A percentile compares a stretch with the other conserved stretches of the same genome.
Conservation (phyloP, 64 coral and sea anemone genomes). For the Stichodactyla helianthus region DNA sequence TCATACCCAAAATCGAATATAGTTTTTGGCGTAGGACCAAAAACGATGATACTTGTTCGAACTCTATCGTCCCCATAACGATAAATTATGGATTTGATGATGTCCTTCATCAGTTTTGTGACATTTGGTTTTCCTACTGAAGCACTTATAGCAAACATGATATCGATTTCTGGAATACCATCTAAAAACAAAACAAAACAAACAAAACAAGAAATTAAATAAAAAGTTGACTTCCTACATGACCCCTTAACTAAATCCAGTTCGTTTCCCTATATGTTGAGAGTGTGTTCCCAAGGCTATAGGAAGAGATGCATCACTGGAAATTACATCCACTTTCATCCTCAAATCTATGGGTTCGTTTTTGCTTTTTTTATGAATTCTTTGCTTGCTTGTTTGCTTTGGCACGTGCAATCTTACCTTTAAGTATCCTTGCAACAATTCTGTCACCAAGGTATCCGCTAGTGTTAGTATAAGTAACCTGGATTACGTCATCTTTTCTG, state of each 20-base stretch:
- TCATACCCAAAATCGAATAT: constrained; percentile 18
- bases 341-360: no score
- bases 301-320: no score
- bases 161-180: constrained; percentile 38
- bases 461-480: constrained; percentile 15
- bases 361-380: not conserved
- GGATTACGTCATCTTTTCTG: constrained; percentile 42
- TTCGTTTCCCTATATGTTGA: no score
- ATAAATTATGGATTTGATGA: constrained; percentile 35
- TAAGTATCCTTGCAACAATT: constrained; percentile 15
- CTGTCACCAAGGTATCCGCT: constrained; percentile 33
- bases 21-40: not conserved
- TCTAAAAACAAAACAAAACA: not conserved
- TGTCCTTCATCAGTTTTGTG: constrained; percentile 34
- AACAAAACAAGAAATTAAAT: no score
- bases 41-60: constrained; percentile 19
- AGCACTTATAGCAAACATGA: constrained; percentile 42
- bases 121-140: not conserved
- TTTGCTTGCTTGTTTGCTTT: not conserved
- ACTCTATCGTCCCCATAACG: constrained; percentile 44
- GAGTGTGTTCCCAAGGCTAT: no score
- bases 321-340: no score
- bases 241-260: no score
- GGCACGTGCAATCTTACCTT: not conserved
- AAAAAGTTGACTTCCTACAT: no score